Conservation (phyloP, 64 coral and sea anemone species). For the Exaiptasia diaphana region DNA sequence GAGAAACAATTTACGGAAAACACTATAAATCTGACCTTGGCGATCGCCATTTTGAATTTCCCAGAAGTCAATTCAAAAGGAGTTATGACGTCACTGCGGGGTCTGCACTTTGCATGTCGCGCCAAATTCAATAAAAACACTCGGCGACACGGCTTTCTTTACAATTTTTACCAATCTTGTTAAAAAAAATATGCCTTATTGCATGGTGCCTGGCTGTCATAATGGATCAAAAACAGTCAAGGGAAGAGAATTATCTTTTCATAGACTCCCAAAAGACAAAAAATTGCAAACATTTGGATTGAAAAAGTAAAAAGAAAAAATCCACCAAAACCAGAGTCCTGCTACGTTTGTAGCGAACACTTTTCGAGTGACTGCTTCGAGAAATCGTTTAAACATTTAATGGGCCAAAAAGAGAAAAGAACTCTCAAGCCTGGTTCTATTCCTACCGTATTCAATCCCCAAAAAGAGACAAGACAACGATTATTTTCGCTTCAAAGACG, state of each 20-base stretch:
- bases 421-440: conserved; percentile 21
- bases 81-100: conserved; percentile 26
- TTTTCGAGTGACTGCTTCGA: conserved; percentile 21
- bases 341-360: conserved; percentile 26
- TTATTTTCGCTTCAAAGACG: too few relatives aligned
- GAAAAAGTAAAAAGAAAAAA: neutral
- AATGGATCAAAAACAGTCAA: conserved; percentile 34
- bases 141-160: neutral
- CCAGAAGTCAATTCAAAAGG: too few relatives aligned
- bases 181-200: conserved; percentile 34
- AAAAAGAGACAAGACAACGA: too few relatives aligned
- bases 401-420: conserved; percentile 10
- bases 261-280: conserved; percentile 26
- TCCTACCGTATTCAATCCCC: neutral
- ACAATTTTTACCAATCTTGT: neutral
- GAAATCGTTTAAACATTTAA: conserved; percentile 1
- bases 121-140: neutral
- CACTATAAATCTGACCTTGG: too few relatives aligned
- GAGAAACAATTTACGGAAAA: too few relatives aligned
- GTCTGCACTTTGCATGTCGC: neutral
- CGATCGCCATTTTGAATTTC: too few relatives aligned
- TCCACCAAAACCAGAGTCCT: neutral
- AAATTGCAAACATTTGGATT: conserved; percentile 34
- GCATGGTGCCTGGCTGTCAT: conserved; percentile 45
- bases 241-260: conserved; percentile 30